Evolutionary conservation across 2,113 vertebrate species (phyloP), one percentile per base, ranked within the genome.

Genomic region (Nansenia antarctica): DNA sequence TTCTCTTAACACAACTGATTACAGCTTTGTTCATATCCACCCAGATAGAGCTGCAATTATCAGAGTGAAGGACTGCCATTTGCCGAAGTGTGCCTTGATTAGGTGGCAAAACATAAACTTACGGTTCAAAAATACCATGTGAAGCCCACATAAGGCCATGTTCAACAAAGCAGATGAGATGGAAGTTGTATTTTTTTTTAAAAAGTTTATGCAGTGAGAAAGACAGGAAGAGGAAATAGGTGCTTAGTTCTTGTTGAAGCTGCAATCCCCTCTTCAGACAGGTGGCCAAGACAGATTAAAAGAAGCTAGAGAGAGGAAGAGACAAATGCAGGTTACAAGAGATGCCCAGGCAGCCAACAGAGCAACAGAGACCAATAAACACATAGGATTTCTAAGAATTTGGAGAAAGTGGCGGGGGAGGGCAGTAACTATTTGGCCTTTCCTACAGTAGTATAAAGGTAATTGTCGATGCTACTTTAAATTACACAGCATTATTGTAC

Each of bases 251-350:
- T 96, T 92, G 91, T 90, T 92, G 89, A 94, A 94, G 92, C 91
- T 92, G 95, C 88, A 92, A 91, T 97, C 95, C 94, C 94, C 94
- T 98, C 95, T 94, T 95, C 94, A 93, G 87, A 93, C 86, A 92
- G 94, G 87, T 88, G 93, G 91, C 90, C 93, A 92, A 94, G 92
- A 96, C 89, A 94, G 93, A 94, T 94, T 98, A 99, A 96, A 99
- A 98, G 95, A 99, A 99, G 95, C 97, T 99, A 92, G 73, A 94
- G 88, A 86, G 79, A 93, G 89, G 94, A 86, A 95, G 86, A 84
- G 83, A 79, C 3, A 69, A 67, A 87, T 34, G 80, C 66, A 53
- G 77, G 86, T 93, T 92, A 93, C 84, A 85, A 61, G 62, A 69
- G 55, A 35, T 49, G 66, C 61, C 47, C 53, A 82, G 77, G 86